A percentile compares a stretch with the other conserved stretches of the same genome.
Conservation (phyloP, 2,888 invertebrate species). For the Dendrolimus houi region DNA sequence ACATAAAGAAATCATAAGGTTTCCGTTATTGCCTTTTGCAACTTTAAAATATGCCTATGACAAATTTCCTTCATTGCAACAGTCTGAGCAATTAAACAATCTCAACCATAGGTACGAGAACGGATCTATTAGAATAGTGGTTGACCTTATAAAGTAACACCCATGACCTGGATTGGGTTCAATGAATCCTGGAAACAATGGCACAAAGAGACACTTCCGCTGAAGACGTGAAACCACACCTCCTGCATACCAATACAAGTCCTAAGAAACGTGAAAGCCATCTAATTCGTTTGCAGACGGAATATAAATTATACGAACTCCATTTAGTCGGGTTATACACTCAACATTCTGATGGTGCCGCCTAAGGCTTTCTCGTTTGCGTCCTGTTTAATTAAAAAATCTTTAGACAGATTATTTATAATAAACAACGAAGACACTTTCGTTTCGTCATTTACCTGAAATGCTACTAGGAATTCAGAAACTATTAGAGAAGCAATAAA, state of each 20-base stretch:
- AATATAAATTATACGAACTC: background rate
- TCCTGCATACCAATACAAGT: conserved; percentile 44
- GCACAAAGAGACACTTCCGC: conserved; percentile 43
- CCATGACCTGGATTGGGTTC: conserved; percentile 53
- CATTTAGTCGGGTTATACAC: background rate
- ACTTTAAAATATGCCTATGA: no score
- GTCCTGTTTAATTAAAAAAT: background rate
- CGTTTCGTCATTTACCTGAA: no score
- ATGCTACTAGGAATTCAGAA: no score
- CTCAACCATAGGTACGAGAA: background rate
- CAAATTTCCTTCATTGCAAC: no score
- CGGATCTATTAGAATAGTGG: conserved; percentile 10
- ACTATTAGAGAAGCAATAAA: no score
- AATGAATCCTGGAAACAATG: conserved; percentile 60
- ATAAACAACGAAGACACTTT: no score
- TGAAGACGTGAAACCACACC: conserved; percentile 38
- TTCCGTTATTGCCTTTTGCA: no score
- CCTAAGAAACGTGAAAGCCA: conserved; percentile 23
- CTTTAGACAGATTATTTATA: background rate
- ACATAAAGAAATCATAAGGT: no score
- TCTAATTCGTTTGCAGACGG: background rate
- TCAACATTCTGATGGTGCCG: background rate
- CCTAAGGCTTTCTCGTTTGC: background rate
- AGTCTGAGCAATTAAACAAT: no score
- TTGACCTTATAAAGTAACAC: conserved; percentile 17